Conservation (phyloP, 2,888 invertebrate species). For the Pteria penguin region DNA sequence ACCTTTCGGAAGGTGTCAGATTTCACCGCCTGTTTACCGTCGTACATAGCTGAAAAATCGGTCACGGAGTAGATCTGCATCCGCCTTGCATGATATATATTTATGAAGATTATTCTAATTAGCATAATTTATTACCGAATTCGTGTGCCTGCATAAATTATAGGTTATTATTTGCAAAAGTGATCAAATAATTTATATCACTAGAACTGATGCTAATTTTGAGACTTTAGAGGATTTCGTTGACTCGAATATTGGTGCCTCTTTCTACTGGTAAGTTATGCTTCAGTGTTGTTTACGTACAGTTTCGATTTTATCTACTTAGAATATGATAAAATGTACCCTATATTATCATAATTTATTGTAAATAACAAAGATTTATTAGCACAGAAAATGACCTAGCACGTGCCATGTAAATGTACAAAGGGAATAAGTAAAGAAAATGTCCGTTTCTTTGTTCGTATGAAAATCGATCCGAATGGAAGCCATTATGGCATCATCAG, state of each 20-base stretch:
- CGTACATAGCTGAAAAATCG: neutral
- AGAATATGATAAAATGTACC: constrained; percentile 23
- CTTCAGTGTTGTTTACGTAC: neutral
- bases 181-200: neutral
- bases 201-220: constrained; percentile 6
- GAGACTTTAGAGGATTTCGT: constrained; percentile 9
- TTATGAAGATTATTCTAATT: constrained; percentile 64
- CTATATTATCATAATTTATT: constrained; percentile 48
- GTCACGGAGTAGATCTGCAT: constrained; percentile 24
- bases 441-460: neutral
- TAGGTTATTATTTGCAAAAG: constrained; percentile 3
- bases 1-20: constrained; percentile 7
- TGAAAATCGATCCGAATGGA: neutral
- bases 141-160: constrained; percentile 42
- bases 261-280: constrained; percentile 16
- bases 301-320: neutral
- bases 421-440: too few relatives aligned
- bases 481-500: neutral
- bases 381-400: neutral
- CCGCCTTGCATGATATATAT: constrained; percentile 56
- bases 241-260: too few relatives aligned
- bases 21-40: constrained; percentile 19
- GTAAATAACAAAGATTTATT: constrained; percentile 21
- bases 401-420: too few relatives aligned
- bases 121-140: constrained; percentile 73